These are phyloP conservation scores for Polypedilum vanderplanki DNA, from an alignment of 1,140 invertebrate genomes.

Conservation along the genomic window DNA sequence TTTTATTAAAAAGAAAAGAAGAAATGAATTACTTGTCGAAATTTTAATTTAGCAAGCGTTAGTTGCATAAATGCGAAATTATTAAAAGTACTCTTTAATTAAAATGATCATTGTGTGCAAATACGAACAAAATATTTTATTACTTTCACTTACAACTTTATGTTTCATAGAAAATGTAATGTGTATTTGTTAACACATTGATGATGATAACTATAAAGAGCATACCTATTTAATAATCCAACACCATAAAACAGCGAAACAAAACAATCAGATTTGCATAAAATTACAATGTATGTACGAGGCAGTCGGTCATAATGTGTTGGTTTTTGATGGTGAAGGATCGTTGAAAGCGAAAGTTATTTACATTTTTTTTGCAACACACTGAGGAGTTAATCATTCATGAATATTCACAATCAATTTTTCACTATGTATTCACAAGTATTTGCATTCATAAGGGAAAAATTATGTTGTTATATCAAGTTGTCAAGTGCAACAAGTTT, in stretches of 20 bases:
- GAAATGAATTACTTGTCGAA: too few species aligned
- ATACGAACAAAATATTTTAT: constrained; percentile 8
- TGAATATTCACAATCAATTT: constrained; percentile 1
- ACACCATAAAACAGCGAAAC: too few species aligned
- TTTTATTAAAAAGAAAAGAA: too few species aligned
- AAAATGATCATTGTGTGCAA: background rate
- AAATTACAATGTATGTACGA: background rate
- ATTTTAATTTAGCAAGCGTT: too few species aligned
- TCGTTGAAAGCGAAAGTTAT: background rate
- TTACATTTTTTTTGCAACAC: background rate
- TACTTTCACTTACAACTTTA: background rate
- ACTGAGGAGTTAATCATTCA: background rate
- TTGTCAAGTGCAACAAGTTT: too few species aligned
- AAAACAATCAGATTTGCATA: background rate
- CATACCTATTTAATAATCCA: too few species aligned
- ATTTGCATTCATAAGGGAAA: background rate
- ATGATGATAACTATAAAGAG: background rate
- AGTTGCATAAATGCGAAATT: too few species aligned
- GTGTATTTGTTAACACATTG: background rate
- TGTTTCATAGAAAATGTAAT: background rate
- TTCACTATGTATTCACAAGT: background rate
- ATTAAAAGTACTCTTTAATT: too few species aligned
- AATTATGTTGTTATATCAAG: too few species aligned
- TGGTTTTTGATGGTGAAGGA: background rate
- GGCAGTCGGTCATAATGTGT: background rate